Evolutionary conservation across 2,113 vertebrate species (phyloP), one percentile per base, ranked within the genome.

Genomic region (Tupaia tana): DNA sequence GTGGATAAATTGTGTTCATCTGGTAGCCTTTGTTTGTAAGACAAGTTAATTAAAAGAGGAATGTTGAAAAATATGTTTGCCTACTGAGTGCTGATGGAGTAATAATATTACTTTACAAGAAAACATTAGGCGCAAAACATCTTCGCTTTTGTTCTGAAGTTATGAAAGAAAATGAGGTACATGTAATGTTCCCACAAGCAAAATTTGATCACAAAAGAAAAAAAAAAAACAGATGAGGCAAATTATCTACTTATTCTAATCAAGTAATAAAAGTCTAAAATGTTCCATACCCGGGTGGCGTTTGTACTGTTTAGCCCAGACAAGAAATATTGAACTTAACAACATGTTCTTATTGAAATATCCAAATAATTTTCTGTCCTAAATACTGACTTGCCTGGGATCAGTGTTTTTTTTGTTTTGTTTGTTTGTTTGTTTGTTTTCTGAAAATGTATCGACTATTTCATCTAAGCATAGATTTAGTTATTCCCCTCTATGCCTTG

Each of bases 21-120:
- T 97, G 97, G 95, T 98, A 98, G 95, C 29, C 96, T 98, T 97
- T 98, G 94, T 98, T 97, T 98, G 96, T 97, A 96, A 96, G 97
- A 98, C 93, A 98, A 98, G 95, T 97, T 98, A 98, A 98, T 98
- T 98, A 98, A 98, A 98, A 98, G 91, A 97, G 83, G 94, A 97
- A 98, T 97, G 94, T 56, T 97, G 96, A 98, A 98, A 98, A 98
- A 98, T 96, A 97, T 92, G 86, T 98, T 95, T 97, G 95, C 96
- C 93, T 91, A 97, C 86, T 96, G 95, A 96, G 95, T 96, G 81
- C 25, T 98, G 98, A 97, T 95, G 86, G 81, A 97, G 77, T 97
- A 98, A 97, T 97, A 97, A 94, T 97, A 97, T 97, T 97, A 95
- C 19, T 97, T 98, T 95, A 96, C 74, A 97, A 97, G 86, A 98